Base-by-base conservation (phyloP, 2,797 vertebrate species). In the Aeoliscus strigatus region DNA sequence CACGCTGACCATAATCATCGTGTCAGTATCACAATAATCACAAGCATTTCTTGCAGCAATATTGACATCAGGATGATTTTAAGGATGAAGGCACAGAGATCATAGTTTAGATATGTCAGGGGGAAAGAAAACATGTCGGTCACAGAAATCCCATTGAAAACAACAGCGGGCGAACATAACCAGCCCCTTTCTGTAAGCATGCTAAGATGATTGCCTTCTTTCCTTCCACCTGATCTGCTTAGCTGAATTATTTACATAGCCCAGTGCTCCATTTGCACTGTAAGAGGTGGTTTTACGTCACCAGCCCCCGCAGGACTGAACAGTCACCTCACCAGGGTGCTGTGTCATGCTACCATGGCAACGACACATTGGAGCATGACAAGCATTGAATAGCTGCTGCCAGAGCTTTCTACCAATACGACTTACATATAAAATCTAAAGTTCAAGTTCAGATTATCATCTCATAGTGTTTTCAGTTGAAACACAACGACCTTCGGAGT, bases 211-310 rank as follows among this genome's bases (percentile, higher is more conserved):
- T 43, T 52, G 60, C 43, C 1, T 0, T 38, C 48, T 51, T 51
- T 55, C 51, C 63, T 35, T 69, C 49, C 67, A 83, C 67, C 57
- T 55, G 78, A 84, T 69, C 72, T 43, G 58, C 57, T 45, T 2
- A 24, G 25, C 50, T 82, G 58, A 85, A 85, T 85, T 79, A 84
- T 85, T 85, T 64, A 83, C 57, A 38, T 28, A 53, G 60, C 62
- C 50, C 51, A 30, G 42, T 51, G 61, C 65, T 81, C 68, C 50
- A 30, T 70, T 81, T 82, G 67, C 79, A 74, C 39, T 58, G 65
- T 53, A 46, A 59, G 54, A 73, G 74, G 52, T 32, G 29, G 55
- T 62, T 73, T 65, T 51, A 70, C 66, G 66, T 80, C 77, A 80
- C 45, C 37, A 9, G 37, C 57, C 47, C 49, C 46, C 45, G 4